Base-by-base conservation (phyloP, 2,888 invertebrate species). In the Tubulanus polymorphus region DNA sequence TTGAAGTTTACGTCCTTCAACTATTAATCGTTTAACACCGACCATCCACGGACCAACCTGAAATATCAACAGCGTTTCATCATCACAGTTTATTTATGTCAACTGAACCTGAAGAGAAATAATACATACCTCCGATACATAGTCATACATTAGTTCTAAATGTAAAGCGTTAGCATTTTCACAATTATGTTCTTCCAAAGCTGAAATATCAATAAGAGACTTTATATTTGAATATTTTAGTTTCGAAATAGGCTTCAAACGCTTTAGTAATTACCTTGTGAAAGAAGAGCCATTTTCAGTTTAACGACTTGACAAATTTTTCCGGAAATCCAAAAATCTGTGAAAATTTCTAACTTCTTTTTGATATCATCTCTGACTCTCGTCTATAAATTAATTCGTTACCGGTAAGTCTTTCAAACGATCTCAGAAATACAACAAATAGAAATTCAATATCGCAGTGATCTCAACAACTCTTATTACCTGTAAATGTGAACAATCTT, bases 41-140 rank as follows among this genome's bases (percentile, higher is more conserved):
- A 74, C 72, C 69, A 73, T 67, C 72, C 73, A 74, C 46, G 68
- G 70, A 45, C 69, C 67, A 15, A 73, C 73, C 68, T 73, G 54
- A 8, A 50, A 56, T 8, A 55, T 3, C 47, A 8, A 46, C 10
- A 47, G 28, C 26, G 35, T 29, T 27, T 18, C 20, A 6, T 2
- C 18, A 25, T 51, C 20, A 1, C 2, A 25, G 18, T n/a, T 20
- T 20, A 46, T n/a, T 51, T 10, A 12, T 3, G 10, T 15, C 10
- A 5, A 46, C 18, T 46, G 20, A 20, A 37, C 5, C 32, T 1
- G 15, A n/a, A n/a, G n/a, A n/a, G n/a, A n/a, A n/a, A n/a, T n/a
- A n/a, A 3, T 29, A 27, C 51, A 48, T 56, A 72, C 73, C 67
- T 74, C 74, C 25, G 70, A 61, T 15, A 70, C 65, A 54, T 71